Percentiles rank a stretch among this genome's conserved stretches.
These are phyloP conservation scores for Planiliza haematocheilus DNA, from an alignment of 2,113 vertebrate genomes.

Conservation along the genomic window DNA sequence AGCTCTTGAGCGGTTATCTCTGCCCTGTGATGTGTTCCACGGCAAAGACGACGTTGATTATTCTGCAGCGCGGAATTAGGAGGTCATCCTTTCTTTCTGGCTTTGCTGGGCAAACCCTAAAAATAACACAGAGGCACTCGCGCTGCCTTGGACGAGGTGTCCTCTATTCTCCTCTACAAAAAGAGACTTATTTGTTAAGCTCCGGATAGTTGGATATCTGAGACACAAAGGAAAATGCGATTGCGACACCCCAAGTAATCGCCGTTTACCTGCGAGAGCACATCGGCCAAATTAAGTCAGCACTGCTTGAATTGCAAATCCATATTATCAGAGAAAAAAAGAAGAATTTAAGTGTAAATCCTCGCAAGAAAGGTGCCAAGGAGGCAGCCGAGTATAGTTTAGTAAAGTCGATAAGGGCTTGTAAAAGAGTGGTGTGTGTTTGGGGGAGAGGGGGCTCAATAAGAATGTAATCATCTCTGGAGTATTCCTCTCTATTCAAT, in stretches of 20 bases:
- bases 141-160: no score
- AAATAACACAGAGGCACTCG: neutral
- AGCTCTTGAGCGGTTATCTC: slow-evolving; percentile 51
- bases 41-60: slow-evolving; percentile 33
- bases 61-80: slow-evolving; percentile 6
- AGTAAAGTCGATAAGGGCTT: slow-evolving; percentile 7
- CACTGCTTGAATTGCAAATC: slow-evolving; percentile 3
- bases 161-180: no score
- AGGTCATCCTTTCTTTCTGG: slow-evolving; percentile 1
- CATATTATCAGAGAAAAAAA: slow-evolving; percentile 3
- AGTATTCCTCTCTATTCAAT: slow-evolving; percentile 27
- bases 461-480: slow-evolving; percentile 58
- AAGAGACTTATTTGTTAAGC: no score
- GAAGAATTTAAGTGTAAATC: slow-evolving; percentile 16
- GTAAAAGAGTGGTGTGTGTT: slow-evolving; percentile 11
- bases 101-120: neutral
- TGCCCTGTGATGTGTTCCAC: slow-evolving; percentile 24
- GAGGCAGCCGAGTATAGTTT: slow-evolving; percentile 1
- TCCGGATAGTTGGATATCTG: no score
- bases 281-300: slow-evolving; percentile 4
- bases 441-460: slow-evolving; percentile 32
- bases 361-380: slow-evolving; percentile 12
- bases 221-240: slow-evolving; percentile 29
- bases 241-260: neutral
- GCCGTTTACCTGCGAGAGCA: neutral